These are phyloP conservation scores for Chrysogorgia sp. DNA, from an alignment of 92 coral and sea anemone genomes.

Conservation along the genomic window DNA sequence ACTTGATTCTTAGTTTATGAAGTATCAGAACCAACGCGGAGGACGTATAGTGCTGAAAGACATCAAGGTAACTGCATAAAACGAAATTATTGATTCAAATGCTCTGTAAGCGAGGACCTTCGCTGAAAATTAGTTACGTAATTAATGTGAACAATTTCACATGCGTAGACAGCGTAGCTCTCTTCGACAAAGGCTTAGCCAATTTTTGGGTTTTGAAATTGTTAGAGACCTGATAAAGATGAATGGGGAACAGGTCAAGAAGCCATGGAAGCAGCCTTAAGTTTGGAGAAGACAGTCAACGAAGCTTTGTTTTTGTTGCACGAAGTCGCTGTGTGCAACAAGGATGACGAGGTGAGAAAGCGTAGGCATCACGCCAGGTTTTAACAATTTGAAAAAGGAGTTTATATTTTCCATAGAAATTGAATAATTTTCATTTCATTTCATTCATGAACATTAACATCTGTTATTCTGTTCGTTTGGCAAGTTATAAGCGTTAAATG, in stretches of 20 bases:
- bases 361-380: no score
- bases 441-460: neutral
- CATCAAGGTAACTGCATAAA: slow-evolving; percentile 66
- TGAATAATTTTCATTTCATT: no score
- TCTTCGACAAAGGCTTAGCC: neutral
- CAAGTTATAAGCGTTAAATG: no score
- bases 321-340: slow-evolving; percentile 68
- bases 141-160: neutral
- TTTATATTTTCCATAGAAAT: no score
- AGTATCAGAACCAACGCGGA: slow-evolving; percentile 94
- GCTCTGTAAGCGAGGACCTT: neutral
- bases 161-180: neutral
- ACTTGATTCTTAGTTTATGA: slow-evolving; percentile 67
- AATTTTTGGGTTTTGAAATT: neutral
- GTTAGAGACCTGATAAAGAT: slow-evolving; percentile 84
- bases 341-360: slow-evolving; percentile 85
- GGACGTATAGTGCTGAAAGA: slow-evolving; percentile 94
- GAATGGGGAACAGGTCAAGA: slow-evolving; percentile 85
- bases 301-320: slow-evolving; percentile 82
- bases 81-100: neutral
- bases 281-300: slow-evolving; percentile 91
- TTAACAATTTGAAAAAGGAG: no score
- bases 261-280: slow-evolving; percentile 78
- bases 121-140: neutral
- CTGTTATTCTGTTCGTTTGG: no score